phyloP scores from a whole-genome alignment of 2,888 invertebrate species.

The Ganaspis brasiliensis region DNA sequence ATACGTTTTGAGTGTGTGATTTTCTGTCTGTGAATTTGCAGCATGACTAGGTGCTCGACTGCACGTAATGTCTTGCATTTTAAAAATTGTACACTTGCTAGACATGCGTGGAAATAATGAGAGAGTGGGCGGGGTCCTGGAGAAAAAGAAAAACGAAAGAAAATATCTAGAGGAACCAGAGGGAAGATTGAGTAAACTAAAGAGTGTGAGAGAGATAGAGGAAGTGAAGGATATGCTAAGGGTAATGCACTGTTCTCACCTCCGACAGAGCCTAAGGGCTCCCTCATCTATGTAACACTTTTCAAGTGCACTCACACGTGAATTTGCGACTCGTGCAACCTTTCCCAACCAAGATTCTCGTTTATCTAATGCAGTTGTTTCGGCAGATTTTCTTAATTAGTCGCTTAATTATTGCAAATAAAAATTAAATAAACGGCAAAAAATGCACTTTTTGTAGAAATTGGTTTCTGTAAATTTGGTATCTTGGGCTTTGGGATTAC shows the following conservation, averaged over 20 bases:
- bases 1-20: neutral
- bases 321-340: constrained; percentile 31
- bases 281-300: constrained; percentile 60
- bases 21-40: neutral
- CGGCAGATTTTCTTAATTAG: constrained; percentile 6
- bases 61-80: constrained; percentile 27
- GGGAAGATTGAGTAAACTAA: constrained; percentile 28
- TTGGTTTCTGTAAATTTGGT: too few relatives aligned
- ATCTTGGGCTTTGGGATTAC: too few relatives aligned
- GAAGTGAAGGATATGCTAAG: constrained; percentile 64
- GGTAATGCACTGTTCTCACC: constrained; percentile 75
- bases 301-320: constrained; percentile 33
- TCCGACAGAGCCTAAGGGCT: constrained; percentile 72
- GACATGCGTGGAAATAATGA: constrained; percentile 46
- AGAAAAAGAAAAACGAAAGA: constrained; percentile 44
- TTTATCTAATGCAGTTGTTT: constrained; percentile 34
- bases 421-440: too few relatives aligned
- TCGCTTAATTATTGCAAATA: constrained; percentile 13
- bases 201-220: constrained; percentile 39
- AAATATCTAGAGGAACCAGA: constrained; percentile 9
- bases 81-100: constrained; percentile 26
- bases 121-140: constrained; percentile 45
- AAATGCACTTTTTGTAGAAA: too few relatives aligned
- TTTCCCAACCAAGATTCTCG: constrained; percentile 22
- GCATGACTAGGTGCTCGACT: constrained; percentile 12